Base-by-base conservation (phyloP, 2,797 vertebrate genomes). In the Eurystomus glaucurus region DNA sequence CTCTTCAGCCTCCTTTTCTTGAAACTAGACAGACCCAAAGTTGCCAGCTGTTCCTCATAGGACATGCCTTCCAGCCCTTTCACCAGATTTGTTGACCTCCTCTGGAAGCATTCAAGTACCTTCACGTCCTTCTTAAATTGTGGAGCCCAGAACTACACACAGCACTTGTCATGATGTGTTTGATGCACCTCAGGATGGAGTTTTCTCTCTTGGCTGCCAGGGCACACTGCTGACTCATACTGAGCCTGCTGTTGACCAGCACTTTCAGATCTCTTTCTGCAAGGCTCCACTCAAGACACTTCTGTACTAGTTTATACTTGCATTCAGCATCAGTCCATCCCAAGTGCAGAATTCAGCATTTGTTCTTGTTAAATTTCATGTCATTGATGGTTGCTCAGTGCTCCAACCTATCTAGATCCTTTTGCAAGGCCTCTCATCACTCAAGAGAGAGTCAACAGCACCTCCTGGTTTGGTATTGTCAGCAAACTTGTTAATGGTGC, bases 221-320 rank as follows among this genome's bases (percentile, higher is more conserved):
- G 3, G 11, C 26, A 51, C n/a, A 3, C 9, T 41, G 28, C 28
- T 64, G 43, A 9, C 15, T 58, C 17, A 1, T 13, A 16, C 6
- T 14, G 28, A 76, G 6, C 28, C 25, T 50, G 39, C 7, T 29
- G 23, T 9, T 0, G 0, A 3, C 15, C 31, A 39, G 19, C 5
- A 39, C 7, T 2, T 3, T 3, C 55, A 55, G 21, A 65, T 14
- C 26, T 15, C 9, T 14, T 29, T 39, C 52, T 71, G 7, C 19
- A 84, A 3, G 9, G 16, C 16, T 81, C 6, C 2, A 41, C 25
- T 58, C 8, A 22, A 81, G 14, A 5, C 19, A 6, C 22, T 58
- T 4, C 2, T 45, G 11, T 80, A 19, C 4, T 12, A 51, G 0
- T 37, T 51, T 6, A 1, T 31, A 7, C 13, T n/a, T 54, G 5